Evolutionary conservation across 2,113 vertebrate species (phyloP), one percentile per base, ranked within the genome.

Genomic region (Syngnathus scovelli): DNA sequence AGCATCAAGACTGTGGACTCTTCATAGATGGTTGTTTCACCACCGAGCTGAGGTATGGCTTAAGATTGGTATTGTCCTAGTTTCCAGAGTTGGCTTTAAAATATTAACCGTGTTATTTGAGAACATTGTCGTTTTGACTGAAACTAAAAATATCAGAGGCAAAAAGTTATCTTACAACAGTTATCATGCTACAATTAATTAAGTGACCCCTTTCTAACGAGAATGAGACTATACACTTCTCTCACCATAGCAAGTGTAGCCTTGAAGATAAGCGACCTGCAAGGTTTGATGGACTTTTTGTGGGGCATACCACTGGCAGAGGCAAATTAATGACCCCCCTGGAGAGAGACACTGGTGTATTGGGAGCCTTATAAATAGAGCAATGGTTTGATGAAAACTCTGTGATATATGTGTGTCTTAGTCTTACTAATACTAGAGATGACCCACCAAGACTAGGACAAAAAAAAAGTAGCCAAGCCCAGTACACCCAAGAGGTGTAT

Each of bases 251-350:
- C 68, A 67, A 73, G 70, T 69, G 48, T 52, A 82, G 51, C 51
- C 52, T 21, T 77, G 69, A 63, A 83, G 81, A 83, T 83, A 79
- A 87, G 80, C 66, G 77, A 70, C 62, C 61, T 66, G 61, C 64
- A 78, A 66, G 77, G 89, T 86, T 79, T 85, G 82, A 85, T 81
- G 74, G 78, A 77, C 70, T 85, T 85, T 85, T 86, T 85, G 78
- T 86, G 81, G 79, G 76, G 73, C 85, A 83, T 63, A 74, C 69
- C 65, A 83, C 83, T 86, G 85, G 83, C 83, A 74, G 78, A 83
- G 74, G 77, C 77, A 82, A 87, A 89, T 87, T 83, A 89, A 89
- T 89, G 80, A 86, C 83, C 79, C 82, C 84, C 83, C 87, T 61
- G 55, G 82, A 78, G 87, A 78, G 66, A 21, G 60, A 59, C 18